Evolutionary conservation across 1,140 invertebrate species (phyloP), one percentile per base, ranked within the genome.

Genomic region (Pseudomyrmex dendroicus): DNA sequence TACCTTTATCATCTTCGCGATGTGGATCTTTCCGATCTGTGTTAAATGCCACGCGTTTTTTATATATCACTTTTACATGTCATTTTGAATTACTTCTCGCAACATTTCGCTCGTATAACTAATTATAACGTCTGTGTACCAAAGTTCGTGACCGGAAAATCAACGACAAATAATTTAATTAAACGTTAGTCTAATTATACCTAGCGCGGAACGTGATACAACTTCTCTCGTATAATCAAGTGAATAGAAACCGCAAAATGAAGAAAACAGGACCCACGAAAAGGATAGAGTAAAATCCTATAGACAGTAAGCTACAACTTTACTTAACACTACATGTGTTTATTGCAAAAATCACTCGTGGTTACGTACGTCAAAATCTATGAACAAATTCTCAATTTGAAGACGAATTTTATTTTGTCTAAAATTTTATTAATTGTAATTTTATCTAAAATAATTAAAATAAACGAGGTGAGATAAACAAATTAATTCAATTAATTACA

Each of bases 151-250:
- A 80, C 66, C 35, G 9, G 56, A 70, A 70, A 35, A 35, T 80
- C 44, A 52, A 70, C 70, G 12, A 12, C 2, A 80, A 59, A 80
- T 70, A 80, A 70, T 80, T 70, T 80, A 80, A 70, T 70, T 80
- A 50, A 48, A 78, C 13, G 35, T n/a, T 59, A 72, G 15, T 80
- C 12, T 80, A 80, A 72, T 80, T 70, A 78, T 25, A 59, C 15
- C 4, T 56, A 57, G 35, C 52, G 15, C 10, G 25, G 54, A 20
- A 48, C 15, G 15, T 70, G 54, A 64, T 64, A 15, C 20, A 10
- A 61, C 64, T 5, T 35, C 5, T 35, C 5, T 35, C 7, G 44
- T 50, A 25, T 52, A 70, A 10, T 64, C 12, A 54, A 9, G 1
- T 78, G 54, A 59, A 78, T 78, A 35, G 76, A 57, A 78, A 57